These are phyloP conservation scores for Danio choprae DNA, from an alignment of 2,797 vertebrate species.

Conservation along the genomic window DNA sequence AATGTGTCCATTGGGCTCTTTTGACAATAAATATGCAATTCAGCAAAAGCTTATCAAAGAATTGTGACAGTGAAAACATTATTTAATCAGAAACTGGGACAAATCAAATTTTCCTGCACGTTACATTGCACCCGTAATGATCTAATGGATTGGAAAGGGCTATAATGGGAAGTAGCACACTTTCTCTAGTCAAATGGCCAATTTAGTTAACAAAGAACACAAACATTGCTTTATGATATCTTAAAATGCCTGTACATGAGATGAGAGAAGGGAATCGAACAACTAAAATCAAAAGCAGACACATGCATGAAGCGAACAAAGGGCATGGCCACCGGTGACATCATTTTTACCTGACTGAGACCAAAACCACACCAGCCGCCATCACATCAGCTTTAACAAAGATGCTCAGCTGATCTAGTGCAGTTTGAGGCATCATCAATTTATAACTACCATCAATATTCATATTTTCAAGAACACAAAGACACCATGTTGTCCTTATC, in stretches of 20 bases:
- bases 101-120: conserved; percentile 21
- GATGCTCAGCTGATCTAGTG: conserved; percentile 1
- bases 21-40: conserved; percentile 1
- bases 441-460: background rate
- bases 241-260: background rate
- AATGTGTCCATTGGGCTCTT: conserved; percentile 8
- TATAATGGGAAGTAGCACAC: background rate
- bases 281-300: background rate
- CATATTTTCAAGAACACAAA: background rate
- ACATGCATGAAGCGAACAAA: conserved; percentile 27
- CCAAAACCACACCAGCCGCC: conserved; percentile 20
- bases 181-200: background rate
- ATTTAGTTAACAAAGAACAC: background rate
- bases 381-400: conserved; percentile 39
- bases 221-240: background rate
- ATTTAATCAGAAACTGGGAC: conserved; percentile 18
- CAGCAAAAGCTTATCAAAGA: conserved; percentile 8
- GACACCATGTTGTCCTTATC: background rate
- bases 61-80: conserved; percentile 10
- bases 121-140: background rate
- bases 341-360: conserved; percentile 42
- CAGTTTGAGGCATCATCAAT: background rate
- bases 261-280: conserved; percentile 8
- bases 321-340: conserved; percentile 39
- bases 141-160: conserved; percentile 21